Conservation (phyloP, 2,888 invertebrate genomes). For the Therioaphis trifolii region DNA sequence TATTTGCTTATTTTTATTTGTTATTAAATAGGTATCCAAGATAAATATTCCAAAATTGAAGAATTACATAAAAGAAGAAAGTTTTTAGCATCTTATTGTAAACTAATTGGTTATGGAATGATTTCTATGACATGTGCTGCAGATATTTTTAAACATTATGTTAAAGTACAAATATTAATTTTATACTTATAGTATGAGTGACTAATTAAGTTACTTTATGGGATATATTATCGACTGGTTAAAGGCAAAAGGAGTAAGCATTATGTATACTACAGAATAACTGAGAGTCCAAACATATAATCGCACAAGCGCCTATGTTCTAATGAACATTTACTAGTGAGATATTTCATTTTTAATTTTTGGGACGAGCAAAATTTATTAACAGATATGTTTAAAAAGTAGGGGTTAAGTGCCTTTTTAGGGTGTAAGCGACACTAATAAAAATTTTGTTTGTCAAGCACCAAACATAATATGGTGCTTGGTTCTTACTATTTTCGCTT, state of each 20-base stretch:
- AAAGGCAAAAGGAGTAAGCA: too few relatives aligned
- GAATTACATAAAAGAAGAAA: constrained; percentile 95
- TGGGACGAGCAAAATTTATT: too few relatives aligned
- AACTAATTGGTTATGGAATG: constrained; percentile 96
- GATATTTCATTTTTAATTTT: too few relatives aligned
- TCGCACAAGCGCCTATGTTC: neutral
- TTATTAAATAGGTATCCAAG: constrained; percentile 79
- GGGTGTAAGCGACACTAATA: too few relatives aligned
- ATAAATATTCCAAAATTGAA: constrained; percentile 95
- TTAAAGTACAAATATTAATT: constrained; percentile 75
- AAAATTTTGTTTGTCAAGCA: too few relatives aligned
- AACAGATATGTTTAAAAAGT: too few relatives aligned
- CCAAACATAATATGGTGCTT: too few relatives aligned
- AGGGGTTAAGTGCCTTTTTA: too few relatives aligned
- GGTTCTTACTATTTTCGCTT: too few relatives aligned
- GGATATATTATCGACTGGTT: too few relatives aligned
- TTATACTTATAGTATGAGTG: neutral
- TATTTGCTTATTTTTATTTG: constrained; percentile 69
- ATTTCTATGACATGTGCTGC: constrained; percentile 92
- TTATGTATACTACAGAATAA: neutral
- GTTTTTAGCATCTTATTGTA: constrained; percentile 96
- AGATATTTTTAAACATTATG: constrained; percentile 96
- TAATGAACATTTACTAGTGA: too few relatives aligned
- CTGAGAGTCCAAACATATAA: neutral
- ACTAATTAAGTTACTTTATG: too few relatives aligned